Evolutionary conservation across 2,888 invertebrate genomes (phyloP).

Genomic region (Nezara viridula): DNA sequence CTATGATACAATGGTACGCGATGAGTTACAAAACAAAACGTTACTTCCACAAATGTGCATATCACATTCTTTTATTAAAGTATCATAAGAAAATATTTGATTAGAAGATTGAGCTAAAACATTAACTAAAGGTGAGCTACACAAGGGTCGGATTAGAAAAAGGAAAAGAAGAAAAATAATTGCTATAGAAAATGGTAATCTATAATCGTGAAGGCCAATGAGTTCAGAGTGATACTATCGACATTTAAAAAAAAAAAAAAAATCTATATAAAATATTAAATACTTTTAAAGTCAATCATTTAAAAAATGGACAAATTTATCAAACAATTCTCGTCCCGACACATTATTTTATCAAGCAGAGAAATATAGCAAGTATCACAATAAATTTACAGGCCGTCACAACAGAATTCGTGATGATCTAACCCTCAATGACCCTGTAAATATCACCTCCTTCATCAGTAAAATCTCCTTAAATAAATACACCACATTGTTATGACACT

Average conservation of each 20-base stretch:
- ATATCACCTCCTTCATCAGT: slow-evolving; percentile 40
- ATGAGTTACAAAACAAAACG: slow-evolving; percentile 49
- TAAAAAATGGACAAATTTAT: neutral
- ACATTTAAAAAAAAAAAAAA: neutral
- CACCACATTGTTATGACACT: slow-evolving; percentile 61
- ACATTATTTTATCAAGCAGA: neutral
- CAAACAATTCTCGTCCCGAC: neutral
- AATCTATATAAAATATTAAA: neutral
- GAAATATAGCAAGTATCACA: slow-evolving; percentile 50
- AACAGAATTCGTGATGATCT: neutral
- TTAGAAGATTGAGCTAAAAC: slow-evolving; percentile 52
- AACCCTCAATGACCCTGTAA: slow-evolving; percentile 39
- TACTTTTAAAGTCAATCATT: neutral
- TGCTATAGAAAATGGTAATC: neutral
- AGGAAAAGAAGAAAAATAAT: slow-evolving; percentile 1
- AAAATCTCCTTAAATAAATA: slow-evolving; percentile 52
- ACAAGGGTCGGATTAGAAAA: neutral
- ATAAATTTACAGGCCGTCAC: slow-evolving; percentile 47
- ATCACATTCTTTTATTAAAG: slow-evolving; percentile 57
- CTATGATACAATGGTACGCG: slow-evolving; percentile 55
- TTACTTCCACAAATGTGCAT: slow-evolving; percentile 52
- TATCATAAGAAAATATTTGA: slow-evolving; percentile 56
- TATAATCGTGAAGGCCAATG: neutral
- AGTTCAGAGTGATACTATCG: slow-evolving; percentile 20
- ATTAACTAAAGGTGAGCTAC: slow-evolving; percentile 24